Conservation (phyloP, 2,797 vertebrate species). For the Distichodus sexfasciatus region DNA sequence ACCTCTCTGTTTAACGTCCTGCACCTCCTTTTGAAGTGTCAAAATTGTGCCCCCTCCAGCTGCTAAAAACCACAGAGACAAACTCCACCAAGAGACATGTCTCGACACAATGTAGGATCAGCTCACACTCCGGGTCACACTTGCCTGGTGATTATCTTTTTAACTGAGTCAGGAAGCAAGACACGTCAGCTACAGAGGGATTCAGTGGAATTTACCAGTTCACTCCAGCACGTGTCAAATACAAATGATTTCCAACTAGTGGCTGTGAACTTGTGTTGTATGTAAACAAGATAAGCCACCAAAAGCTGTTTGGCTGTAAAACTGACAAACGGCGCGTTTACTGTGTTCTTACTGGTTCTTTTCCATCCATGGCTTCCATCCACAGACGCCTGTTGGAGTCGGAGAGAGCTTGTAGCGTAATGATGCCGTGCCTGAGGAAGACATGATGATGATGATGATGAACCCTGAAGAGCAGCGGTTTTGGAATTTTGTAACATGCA, state of each 20-base stretch:
- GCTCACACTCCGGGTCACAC: not conserved
- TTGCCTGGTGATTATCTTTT: not conserved
- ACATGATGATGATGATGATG: too few species aligned
- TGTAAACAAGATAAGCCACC: too few species aligned
- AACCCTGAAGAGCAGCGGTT: too few species aligned
- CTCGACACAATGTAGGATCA: constrained; percentile 9
- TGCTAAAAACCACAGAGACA: constrained; percentile 6
- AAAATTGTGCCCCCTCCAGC: not conserved
- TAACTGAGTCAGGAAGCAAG: not conserved
- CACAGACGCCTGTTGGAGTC: constrained; percentile 94
- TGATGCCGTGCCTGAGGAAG: constrained; percentile 87
- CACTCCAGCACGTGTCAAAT: too few species aligned
- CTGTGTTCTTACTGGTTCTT: constrained; percentile 88
- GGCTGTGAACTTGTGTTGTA: not conserved
- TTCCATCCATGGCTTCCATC: constrained; percentile 99
- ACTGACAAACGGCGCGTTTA: not conserved
- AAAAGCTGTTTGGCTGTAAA: not conserved
- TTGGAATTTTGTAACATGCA: too few species aligned
- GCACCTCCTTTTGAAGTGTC: constrained; percentile 15
- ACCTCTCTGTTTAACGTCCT: constrained; percentile 5
- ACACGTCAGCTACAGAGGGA: too few species aligned
- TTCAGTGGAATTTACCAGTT: too few species aligned
- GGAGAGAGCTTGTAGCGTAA: constrained; percentile 92
- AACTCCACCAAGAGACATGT: constrained; percentile 24
- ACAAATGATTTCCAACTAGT: not conserved